Conservation (phyloP, 2,797 vertebrate genomes). For the Pitangus sulphuratus region DNA sequence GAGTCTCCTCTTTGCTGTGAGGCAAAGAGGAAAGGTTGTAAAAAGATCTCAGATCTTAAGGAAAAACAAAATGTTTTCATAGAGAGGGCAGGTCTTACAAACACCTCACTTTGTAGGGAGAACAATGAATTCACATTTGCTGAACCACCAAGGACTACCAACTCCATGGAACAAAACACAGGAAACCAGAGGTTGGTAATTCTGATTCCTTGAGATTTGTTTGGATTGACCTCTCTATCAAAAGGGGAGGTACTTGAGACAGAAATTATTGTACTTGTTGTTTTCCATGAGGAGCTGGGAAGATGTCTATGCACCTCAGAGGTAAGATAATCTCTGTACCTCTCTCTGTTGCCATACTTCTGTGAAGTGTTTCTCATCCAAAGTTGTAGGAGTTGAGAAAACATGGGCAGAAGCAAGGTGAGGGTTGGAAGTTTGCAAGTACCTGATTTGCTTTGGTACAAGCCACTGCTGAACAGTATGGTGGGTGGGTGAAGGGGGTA, state of each 20-base stretch:
- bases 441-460: background rate
- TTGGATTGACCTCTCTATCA: background rate
- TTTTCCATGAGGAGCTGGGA: background rate
- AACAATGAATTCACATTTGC: background rate
- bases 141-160: background rate
- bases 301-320: background rate
- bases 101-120: fast-evolving
- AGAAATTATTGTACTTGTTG: background rate
- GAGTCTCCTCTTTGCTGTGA: background rate
- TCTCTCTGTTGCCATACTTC: fast-evolving
- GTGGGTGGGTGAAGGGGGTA: background rate
- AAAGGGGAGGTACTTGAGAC: background rate
- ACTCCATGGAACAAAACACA: background rate
- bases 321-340: background rate
- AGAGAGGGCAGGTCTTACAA: background rate
- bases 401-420: background rate
- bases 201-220: background rate
- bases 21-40: background rate
- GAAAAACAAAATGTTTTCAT: background rate
- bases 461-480: fast-evolving
- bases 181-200: background rate
- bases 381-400: background rate
- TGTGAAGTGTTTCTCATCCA: background rate
- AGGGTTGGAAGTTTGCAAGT: background rate
- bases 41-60: background rate